Conservation (phyloP, 2,797 vertebrate species). For the Potorous gilbertii region DNA sequence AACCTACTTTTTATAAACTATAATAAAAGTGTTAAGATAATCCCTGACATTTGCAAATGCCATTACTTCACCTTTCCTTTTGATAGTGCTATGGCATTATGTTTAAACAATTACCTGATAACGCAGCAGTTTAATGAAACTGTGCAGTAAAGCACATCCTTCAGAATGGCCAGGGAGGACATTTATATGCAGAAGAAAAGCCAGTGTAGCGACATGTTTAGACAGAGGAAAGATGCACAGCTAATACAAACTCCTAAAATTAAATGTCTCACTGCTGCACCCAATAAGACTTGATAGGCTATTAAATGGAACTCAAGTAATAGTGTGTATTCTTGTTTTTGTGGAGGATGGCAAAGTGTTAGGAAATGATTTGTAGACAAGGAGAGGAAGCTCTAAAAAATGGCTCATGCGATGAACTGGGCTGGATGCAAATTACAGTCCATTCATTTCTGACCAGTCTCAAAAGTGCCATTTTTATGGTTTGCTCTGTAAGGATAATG, state of each 20-base stretch:
- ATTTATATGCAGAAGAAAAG: slow-evolving; percentile 80
- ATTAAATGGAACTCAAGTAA: not conserved
- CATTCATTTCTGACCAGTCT: not conserved
- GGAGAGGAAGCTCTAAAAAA: not conserved
- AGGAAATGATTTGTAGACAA: slow-evolving; percentile 25
- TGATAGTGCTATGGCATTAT: slow-evolving; percentile 89
- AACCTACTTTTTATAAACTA: slow-evolving; percentile 91
- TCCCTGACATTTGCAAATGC: slow-evolving; percentile 94
- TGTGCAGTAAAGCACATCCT: slow-evolving; percentile 83
- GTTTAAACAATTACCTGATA: slow-evolving; percentile 91
- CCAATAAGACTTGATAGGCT: slow-evolving; percentile 4
- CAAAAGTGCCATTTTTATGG: not conserved
- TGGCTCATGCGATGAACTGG: not conserved
- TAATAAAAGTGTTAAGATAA: slow-evolving; percentile 93
- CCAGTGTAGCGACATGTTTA: slow-evolving; percentile 69
- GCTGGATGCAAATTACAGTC: slow-evolving; percentile 11
- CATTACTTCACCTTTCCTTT: slow-evolving; percentile 92
- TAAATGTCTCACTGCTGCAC: slow-evolving; percentile 1
- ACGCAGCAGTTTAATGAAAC: slow-evolving; percentile 86
- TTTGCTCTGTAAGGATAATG: slow-evolving; percentile 8
- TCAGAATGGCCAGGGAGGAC: slow-evolving; percentile 81
- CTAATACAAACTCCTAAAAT: slow-evolving; percentile 11
- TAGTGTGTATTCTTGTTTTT: slow-evolving; percentile 17
- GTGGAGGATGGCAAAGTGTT: not conserved
- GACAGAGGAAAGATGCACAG: slow-evolving; percentile 61